These are phyloP conservation scores for Willowsia nigromaculata DNA, from an alignment of 2,888 invertebrate genomes.

Conservation along the genomic window DNA sequence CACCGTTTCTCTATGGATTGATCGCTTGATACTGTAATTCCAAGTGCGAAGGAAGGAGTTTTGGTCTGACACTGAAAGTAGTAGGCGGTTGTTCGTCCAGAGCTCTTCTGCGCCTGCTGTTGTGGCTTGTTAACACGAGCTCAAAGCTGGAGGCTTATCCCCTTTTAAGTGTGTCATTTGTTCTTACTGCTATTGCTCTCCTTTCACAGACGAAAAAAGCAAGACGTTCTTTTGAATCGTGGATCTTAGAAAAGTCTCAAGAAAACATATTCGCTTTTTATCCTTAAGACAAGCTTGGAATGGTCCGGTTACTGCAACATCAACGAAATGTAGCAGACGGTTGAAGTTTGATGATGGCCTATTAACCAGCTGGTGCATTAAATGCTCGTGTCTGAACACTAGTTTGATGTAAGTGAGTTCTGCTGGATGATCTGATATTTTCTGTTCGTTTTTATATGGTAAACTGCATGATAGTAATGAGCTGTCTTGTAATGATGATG, in stretches of 20 bases:
- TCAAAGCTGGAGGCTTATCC: constrained; percentile 32
- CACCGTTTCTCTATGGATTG: no score
- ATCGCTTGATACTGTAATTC: neutral
- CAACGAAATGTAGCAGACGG: constrained; percentile 18
- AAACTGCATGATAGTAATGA: neutral
- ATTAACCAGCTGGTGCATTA: constrained; percentile 64
- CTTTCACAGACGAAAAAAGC: neutral
- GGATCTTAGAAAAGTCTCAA: neutral
- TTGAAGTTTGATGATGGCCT: constrained; percentile 51
- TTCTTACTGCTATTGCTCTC: neutral
- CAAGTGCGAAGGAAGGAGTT: neutral
- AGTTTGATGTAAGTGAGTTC: neutral
- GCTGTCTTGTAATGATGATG: neutral
- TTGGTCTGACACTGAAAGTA: neutral
- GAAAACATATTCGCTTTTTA: no score
- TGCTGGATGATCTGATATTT: neutral
- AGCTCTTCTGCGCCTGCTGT: neutral
- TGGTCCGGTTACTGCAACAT: neutral
- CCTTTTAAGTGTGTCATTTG: constrained; percentile 54
- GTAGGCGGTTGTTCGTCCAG: neutral
- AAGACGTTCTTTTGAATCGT: neutral
- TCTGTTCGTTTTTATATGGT: neutral
- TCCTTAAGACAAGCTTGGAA: neutral
- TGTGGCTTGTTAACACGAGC: constrained; percentile 54
- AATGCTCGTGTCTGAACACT: constrained; percentile 24